Percentiles rank a stretch among this genome's conserved stretches.
These are phyloP conservation scores for Cheirogaleus major DNA, from an alignment of 2,797 vertebrate genomes.

Conservation along the genomic window DNA sequence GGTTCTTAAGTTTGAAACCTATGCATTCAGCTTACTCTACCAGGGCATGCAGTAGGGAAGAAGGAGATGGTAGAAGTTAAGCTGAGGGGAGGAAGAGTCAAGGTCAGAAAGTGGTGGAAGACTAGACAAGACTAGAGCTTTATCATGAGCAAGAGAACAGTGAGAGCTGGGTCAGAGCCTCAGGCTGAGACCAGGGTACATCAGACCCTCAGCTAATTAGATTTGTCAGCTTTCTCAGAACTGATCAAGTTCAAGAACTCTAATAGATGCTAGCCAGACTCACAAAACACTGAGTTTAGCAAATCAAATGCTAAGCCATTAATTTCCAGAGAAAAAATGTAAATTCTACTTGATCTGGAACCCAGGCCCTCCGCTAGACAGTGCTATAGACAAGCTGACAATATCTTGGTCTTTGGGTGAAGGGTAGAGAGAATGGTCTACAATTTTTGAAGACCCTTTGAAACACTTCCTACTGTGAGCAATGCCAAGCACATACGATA, in stretches of 20 bases:
- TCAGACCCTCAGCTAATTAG: not conserved
- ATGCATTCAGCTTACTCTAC: not conserved
- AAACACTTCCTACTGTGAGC: not conserved
- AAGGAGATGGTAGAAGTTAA: not conserved
- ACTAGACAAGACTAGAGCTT: not conserved
- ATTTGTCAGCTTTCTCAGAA: not conserved
- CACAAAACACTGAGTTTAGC: not conserved
- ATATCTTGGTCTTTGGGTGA: not conserved
- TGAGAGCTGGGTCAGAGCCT: not conserved
- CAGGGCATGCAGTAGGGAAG: not conserved
- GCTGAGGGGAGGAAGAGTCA: not conserved
- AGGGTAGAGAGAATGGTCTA: not conserved
- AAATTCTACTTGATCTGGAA: not conserved
- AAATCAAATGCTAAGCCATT: not conserved
- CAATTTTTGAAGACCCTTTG: not conserved
- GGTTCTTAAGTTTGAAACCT: constrained; percentile 2
- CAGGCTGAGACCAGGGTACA: not conserved
- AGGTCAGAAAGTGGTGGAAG: not conserved
- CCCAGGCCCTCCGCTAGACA: not conserved
- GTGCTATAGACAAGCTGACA: not conserved
- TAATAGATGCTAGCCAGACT: not conserved
- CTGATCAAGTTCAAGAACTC: not conserved
- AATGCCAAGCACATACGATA: not conserved
- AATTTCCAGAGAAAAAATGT: constrained; percentile 43
- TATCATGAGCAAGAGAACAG: not conserved